Conservation (phyloP, 1,140 invertebrate genomes). For the Apolygus lucorum region DNA sequence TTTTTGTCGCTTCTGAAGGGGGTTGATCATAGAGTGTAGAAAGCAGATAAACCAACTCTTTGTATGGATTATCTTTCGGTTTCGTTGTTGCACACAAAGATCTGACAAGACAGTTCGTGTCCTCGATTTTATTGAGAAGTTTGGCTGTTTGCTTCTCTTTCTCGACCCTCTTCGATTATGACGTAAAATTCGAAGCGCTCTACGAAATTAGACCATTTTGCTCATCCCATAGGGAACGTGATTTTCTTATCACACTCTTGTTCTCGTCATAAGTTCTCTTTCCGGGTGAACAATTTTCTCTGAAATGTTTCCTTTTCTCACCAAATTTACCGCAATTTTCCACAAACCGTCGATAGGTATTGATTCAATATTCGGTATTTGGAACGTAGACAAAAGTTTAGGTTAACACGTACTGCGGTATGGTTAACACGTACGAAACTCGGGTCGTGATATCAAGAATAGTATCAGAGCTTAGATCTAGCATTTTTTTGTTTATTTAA, state of each 20-base stretch:
- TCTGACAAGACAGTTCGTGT: background rate
- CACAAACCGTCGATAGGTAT: background rate
- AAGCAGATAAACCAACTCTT: background rate
- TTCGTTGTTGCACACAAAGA: background rate
- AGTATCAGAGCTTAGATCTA: no score
- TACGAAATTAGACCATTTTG: background rate
- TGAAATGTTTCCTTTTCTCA: no score
- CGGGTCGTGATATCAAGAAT: no score
- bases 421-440: no score
- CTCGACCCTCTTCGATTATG: background rate
- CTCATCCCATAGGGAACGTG: no score
- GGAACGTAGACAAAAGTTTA: no score
- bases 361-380: no score
- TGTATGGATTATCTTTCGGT: background rate
- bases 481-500: no score
- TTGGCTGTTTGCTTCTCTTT: background rate
- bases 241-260: no score
- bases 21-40: background rate
- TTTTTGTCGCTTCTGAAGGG: background rate
- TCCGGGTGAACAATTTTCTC: no score
- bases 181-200: background rate
- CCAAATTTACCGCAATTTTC: background rate
- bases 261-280: no score
- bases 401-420: no score
- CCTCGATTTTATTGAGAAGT: background rate